phyloP scores from a whole-genome alignment of 2,888 invertebrate genomes.

The Notodonta ziczac region DNA sequence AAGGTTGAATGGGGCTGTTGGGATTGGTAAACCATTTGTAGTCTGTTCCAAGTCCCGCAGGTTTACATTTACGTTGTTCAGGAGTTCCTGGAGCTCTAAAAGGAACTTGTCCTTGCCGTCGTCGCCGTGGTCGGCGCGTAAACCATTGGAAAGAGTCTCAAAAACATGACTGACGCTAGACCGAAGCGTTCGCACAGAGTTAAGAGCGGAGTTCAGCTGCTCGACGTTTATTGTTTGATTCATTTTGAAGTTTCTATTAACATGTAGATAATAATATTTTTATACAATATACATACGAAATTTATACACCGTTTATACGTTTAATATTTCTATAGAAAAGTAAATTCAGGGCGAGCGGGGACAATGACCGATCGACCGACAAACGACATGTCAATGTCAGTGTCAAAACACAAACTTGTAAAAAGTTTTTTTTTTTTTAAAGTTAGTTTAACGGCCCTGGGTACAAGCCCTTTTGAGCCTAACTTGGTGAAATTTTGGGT shows the following conservation, averaged over 20 bases:
- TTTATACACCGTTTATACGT: too few relatives aligned
- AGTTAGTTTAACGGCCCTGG: too few relatives aligned
- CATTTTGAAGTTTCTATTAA: conserved; percentile 39
- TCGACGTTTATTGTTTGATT: conserved; percentile 83
- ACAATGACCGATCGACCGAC: too few relatives aligned
- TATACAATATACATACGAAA: too few relatives aligned
- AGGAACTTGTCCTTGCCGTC: conserved; percentile 92
- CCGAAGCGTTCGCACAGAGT: conserved; percentile 90
- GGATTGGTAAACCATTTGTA: conserved; percentile 87
- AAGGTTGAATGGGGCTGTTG: conserved; percentile 92
- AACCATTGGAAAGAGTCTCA: conserved; percentile 92
- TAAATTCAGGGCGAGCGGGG: too few relatives aligned
- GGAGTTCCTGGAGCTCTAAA: conserved; percentile 91
- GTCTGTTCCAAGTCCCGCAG: conserved; percentile 93
- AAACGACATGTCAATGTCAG: too few relatives aligned
- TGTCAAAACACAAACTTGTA: too few relatives aligned
- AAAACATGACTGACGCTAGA: conserved; percentile 94
- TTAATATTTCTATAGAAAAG: too few relatives aligned
- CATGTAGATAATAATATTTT: too few relatives aligned
- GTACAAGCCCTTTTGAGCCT: too few relatives aligned
- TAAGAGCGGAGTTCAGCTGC: conserved; percentile 89
- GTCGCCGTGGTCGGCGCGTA: conserved; percentile 91
- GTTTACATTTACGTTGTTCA: conserved; percentile 92
- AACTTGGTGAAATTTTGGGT: too few relatives aligned
- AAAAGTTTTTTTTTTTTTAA: too few relatives aligned